Base-by-base conservation (phyloP, 2,797 vertebrate genomes). In the Enteromius mattozi region DNA sequence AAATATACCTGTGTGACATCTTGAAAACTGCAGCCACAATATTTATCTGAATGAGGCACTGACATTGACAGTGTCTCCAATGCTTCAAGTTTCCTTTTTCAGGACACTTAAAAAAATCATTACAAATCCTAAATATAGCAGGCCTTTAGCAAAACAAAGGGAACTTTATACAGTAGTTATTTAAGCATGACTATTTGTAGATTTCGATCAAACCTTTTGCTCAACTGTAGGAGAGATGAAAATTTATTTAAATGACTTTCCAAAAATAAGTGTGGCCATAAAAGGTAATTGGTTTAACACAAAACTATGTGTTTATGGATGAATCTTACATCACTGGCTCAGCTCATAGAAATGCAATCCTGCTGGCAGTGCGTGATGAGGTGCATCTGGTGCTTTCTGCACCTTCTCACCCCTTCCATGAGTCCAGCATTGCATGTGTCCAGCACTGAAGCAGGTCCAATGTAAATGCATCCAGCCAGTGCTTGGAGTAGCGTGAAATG, bases 371-470 rank as follows among this genome's bases (percentile, higher is more conserved):
- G 33, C 3, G 0, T 77, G 61, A 45, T 69, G 63, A 78, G 71
- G 35, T 42, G 17, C 74, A 69, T 83, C 82, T 78, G 74, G 27
- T 69, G 35, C 54, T 78, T 84, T 51, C 37, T 56, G 65, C 63
- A 78, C 47, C 21, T 54, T 21, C 33, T 76, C 72, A 81, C 61
- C 61, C n/a, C 24, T 27, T 77, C 47, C 0, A 27, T 56, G 61
- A 56, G 54, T 69, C 42, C 42, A 72, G 12, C 54, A 63, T 45
- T 45, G 24, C 37, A 59, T 24, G 16, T 45, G 45, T 76, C 16
- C 19, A 30, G 10, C 47, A 77, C 47, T 77, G 33, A 75, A 82
- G 30, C 6, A n/a, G 21, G 21, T 75, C 42, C 19, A n/a, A 49
- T 37, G 45, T 54, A 27, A 83, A 51, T 8, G 14, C 40, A 49